Base-by-base conservation (phyloP, 2,113 vertebrate genomes). In the Ctenomys sociabilis region DNA sequence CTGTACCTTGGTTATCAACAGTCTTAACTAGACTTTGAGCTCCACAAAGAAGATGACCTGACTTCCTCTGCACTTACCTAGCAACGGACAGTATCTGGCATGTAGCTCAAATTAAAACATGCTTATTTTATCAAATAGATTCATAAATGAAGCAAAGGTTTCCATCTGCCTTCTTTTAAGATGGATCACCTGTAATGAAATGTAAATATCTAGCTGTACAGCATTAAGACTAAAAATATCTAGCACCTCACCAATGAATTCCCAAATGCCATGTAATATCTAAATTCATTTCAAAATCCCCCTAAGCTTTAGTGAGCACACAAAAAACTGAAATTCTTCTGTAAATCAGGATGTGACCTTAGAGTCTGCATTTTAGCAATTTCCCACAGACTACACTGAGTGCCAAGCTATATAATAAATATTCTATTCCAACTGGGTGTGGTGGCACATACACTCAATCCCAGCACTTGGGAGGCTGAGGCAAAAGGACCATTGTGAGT, bases 111-210 rank as follows among this genome's bases (percentile, higher is more conserved):
- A 52, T 73, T 95, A 94, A 84, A 75, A 43, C 66, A 57, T 40
- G 43, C 28, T 52, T 72, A 49, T 24, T 64, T 45, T 64, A 95
- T 83, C 59, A 94, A 88, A 52, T 54, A 16, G 11, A 80, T 49
- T 72, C 8, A 54, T 40, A 35, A 93, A 93, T 21, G 3, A 91
- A 92, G 43, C 21, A 59, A 52, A 81, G 63, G 11, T 92, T 89
- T 93, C 84, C 35, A 83, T 24, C 59, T 85, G 72, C 43, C 66
- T 85, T 89, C 64, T 83, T 94, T 82, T 81, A 94, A 95, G 88
- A 94, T 59, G 49, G 49, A 86, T 17, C 45, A 87, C 57, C 52
- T 90, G 28, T 94, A 93, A 91, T 86, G 64, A 90, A 95, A 73
- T 85, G 30, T 52, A 89, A 88, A 88, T 91, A 40, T 75, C 77